Percentiles rank a stretch among this genome's conserved stretches.
phyloP scores from a whole-genome alignment of 2,113 vertebrate genomes.

The Erinaceus europaeus region DNA sequence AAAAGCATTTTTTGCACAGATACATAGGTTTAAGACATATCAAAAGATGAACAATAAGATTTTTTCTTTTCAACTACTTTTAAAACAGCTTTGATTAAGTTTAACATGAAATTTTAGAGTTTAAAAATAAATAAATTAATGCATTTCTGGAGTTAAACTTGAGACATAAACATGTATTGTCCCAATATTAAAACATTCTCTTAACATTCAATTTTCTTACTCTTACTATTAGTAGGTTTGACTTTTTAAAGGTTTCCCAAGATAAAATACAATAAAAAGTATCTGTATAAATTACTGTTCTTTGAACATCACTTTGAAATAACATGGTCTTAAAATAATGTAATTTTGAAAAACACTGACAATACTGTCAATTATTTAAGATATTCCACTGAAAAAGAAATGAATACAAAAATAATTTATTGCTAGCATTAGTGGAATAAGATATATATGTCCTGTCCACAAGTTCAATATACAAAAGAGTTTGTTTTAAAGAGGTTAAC shows the following conservation, averaged over 20 bases:
- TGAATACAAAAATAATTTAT: background rate
- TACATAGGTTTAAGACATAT: slow-evolving; percentile 57
- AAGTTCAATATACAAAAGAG: background rate
- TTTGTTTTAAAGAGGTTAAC: background rate
- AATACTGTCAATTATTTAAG: background rate
- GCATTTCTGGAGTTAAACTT: slow-evolving; percentile 38
- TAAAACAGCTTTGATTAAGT: slow-evolving; percentile 35
- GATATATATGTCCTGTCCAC: background rate
- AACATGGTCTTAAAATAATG: background rate
- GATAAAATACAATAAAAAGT: slow-evolving; percentile 8
- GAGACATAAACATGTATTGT: slow-evolving; percentile 17
- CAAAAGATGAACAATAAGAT: slow-evolving; percentile 34
- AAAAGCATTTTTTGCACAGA: slow-evolving; percentile 56
- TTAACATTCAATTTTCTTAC: slow-evolving; percentile 4
- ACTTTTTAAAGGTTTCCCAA: slow-evolving; percentile 39
- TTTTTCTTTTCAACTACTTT: slow-evolving; percentile 26
- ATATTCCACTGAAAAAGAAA: slow-evolving; percentile 21
- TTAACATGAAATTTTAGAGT: background rate
- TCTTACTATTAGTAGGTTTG: slow-evolving; percentile 21
- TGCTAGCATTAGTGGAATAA: background rate
- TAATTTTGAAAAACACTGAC: slow-evolving; percentile 23
- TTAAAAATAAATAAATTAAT: slow-evolving; percentile 48
- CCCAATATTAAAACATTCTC: slow-evolving; percentile 1
- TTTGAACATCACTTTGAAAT: slow-evolving; percentile 7
- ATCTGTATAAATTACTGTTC: background rate